phyloP scores from a whole-genome alignment of 2,888 invertebrate genomes.

The Rapana venosa region DNA sequence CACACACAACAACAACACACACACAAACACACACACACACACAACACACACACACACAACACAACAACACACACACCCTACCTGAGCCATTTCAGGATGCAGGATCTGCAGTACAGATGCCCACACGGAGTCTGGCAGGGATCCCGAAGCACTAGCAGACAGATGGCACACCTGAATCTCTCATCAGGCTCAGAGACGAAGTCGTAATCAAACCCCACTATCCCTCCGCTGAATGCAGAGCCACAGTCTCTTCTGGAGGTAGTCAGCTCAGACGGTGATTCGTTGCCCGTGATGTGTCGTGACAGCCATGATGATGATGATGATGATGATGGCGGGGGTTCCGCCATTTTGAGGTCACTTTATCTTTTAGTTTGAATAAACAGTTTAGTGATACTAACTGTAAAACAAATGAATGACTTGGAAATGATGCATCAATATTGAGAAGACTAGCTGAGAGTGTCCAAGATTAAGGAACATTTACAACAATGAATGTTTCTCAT shows the following conservation, averaged over 20 bases:
- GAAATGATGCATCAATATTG: neutral
- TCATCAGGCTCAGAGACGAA: constrained; percentile 66
- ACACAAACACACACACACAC: too few relatives aligned
- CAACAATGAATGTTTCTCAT: too few relatives aligned
- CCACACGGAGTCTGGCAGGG: constrained; percentile 93
- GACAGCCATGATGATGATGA: neutral
- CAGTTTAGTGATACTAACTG: neutral
- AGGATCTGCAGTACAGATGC: constrained; percentile 92
- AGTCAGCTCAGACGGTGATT: neutral
- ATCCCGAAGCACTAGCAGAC: constrained; percentile 91
- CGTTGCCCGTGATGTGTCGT: neutral
- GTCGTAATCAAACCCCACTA: constrained; percentile 62
- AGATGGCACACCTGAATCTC: constrained; percentile 92
- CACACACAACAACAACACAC: too few relatives aligned
- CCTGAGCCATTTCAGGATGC: constrained; percentile 92
- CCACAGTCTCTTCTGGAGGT: neutral
- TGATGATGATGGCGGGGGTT: neutral
- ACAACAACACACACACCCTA: constrained; percentile 78
- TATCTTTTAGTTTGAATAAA: neutral
- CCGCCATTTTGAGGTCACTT: neutral
- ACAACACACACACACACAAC: neutral
- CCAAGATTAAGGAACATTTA: too few relatives aligned
- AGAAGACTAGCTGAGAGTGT: neutral
- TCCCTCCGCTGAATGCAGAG: neutral
- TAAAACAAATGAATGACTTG: neutral